Base-by-base conservation (phyloP, 2,113 vertebrate genomes). In the Thomomys bottae region DNA sequence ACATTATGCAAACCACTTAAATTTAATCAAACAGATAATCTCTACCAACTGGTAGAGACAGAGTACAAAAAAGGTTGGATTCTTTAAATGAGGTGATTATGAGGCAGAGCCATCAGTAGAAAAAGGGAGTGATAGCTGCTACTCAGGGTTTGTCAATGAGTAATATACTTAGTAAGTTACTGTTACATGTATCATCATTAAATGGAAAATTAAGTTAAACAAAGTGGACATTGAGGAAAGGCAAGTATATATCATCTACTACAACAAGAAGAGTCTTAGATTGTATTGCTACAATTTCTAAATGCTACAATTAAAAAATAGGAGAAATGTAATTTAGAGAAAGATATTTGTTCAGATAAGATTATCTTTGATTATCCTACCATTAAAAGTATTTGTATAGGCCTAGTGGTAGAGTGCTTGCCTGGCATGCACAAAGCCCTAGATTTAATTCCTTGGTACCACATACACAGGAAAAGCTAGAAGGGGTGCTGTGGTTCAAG, bases 41-140 rank as follows among this genome's bases (percentile, higher is more conserved):
- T 64, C 72, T 88, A 94, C 9, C 15, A 7, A 94, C 32, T 84
- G 17, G 30, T 63, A 14, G 40, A 94, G 61, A 78, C 82, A 92
- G 38, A 75, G 8, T 89, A 94, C 87, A 83, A 89, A 67, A 67
- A 87, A 70, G 63, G 83, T 54, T n/a, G 28, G 21, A 81, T 38
- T 88, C 75, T 42, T 84, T 79, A 87, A 94, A 34, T 66, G 21
- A 83, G 11, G 45, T 36, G 42, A 75, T 42, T 71, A 76, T 38
- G 81, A 40, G 57, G 11, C 83, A 88, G 79, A 87, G 70, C 70
- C 5, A 68, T 57, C 68, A 90, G 82, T 84, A 73, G 40, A 14
- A n/a, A 90, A 90, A 10, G 24, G 28, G 89, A 34, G 34, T 38
- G 85, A 28, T 40, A 90, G 92, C 20, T 84, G 76, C 64, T 90